A percentile compares a stretch with the other conserved stretches of the same genome.
These are phyloP conservation scores for Channa argus DNA, from an alignment of 2,113 vertebrate genomes.

Conservation along the genomic window DNA sequence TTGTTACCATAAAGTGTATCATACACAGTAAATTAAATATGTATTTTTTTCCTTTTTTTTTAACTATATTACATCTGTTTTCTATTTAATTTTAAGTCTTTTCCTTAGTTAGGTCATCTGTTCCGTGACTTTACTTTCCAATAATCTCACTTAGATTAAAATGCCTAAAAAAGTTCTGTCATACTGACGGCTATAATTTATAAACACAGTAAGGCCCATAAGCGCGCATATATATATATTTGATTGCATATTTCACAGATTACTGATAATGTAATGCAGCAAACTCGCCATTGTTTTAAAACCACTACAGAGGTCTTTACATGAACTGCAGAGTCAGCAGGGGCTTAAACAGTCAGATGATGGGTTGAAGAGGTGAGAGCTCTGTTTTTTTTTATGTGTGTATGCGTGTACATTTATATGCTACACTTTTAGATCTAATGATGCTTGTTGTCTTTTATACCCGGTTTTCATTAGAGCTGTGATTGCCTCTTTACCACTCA, in stretches of 20 bases:
- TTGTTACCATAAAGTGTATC: background rate
- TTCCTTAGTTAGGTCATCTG: slow-evolving; percentile 5
- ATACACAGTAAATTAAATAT: background rate
- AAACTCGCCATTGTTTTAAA: slow-evolving; percentile 6
- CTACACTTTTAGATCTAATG: background rate
- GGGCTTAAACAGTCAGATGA: slow-evolving; percentile 3
- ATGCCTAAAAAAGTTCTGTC: background rate
- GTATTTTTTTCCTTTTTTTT: background rate
- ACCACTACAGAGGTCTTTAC: background rate
- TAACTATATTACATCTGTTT: background rate
- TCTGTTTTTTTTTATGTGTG: background rate
- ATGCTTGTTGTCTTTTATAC: background rate
- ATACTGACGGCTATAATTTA: slow-evolving; percentile 22
- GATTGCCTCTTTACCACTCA: slow-evolving; percentile 22
- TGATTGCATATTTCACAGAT: background rate
- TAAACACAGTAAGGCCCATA: slow-evolving; percentile 11
- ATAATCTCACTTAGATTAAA: slow-evolving; percentile 19
- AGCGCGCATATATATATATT: slow-evolving; percentile 10
- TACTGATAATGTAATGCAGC: background rate
- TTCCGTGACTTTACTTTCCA: background rate
- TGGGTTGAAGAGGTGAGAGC: slow-evolving; percentile 3
- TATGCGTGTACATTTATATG: background rate
- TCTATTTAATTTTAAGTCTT: background rate
- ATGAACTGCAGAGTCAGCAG: background rate
- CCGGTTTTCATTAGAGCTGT: slow-evolving; percentile 36